Evolutionary conservation across 37 sponge, comb jelly and placozoan species (phyloP), one percentile per base, ranked within the genome.

Genomic region (Agelas oroides): DNA sequence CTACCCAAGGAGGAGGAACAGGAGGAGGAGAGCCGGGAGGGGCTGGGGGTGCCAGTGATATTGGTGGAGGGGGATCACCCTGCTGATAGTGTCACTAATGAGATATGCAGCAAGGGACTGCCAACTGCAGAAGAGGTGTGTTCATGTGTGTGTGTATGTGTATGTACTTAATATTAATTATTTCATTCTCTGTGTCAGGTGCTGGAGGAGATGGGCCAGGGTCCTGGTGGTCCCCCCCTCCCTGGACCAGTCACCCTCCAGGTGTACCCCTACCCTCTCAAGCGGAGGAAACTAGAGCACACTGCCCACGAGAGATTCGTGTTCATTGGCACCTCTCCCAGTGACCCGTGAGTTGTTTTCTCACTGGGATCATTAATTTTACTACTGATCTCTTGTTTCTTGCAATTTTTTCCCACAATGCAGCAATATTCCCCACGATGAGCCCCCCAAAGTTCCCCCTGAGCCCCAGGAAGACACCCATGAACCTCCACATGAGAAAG

Each of bases 341-440:
- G 92, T 77, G 97, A 94, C 73, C 92, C 89, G 94, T 95, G 71
- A 89, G 93, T 85, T n/a, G n/a, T n/a, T n/a, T n/a, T 27, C 19
- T 25, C 3, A 1, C 52, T 55, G 31, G 1, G n/a, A n/a, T n/a
- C n/a, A n/a, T n/a, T n/a, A n/a, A n/a, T n/a, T n/a, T n/a, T n/a
- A n/a, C n/a, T n/a, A n/a, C n/a, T n/a, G n/a, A n/a, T n/a, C n/a
- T n/a, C n/a, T n/a, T n/a, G n/a, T n/a, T n/a, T n/a, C n/a, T n/a
- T n/a, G n/a, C n/a, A n/a, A n/a, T n/a, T n/a, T n/a, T n/a, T n/a
- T n/a, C n/a, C n/a, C n/a, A n/a, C n/a, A n/a, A n/a, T n/a, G n/a
- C 34, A 70, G 71, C 39, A 70, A 70, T 14, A 12, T 31, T 13
- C 35, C 11, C 39, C 30, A 70, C 5, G 71, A 5, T 28, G 71